phyloP scores from a whole-genome alignment of 2,113 vertebrate species.

The Gulo gulo region DNA sequence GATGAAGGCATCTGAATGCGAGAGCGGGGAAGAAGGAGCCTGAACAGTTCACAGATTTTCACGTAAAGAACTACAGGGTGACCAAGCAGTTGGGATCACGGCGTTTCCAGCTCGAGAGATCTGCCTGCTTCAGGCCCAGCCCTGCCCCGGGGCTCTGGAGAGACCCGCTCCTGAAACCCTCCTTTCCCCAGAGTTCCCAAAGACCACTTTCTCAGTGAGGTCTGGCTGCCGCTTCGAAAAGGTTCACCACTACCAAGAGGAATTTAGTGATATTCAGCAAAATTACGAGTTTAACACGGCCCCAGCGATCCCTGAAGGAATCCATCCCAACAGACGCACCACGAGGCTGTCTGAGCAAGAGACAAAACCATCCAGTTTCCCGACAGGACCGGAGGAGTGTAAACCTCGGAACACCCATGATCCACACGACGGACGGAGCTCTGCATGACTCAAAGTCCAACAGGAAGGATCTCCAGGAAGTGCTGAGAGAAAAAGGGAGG shows the following conservation, averaged over 20 bases:
- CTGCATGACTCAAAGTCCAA: neutral
- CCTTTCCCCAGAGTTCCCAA: neutral
- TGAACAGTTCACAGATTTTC: neutral
- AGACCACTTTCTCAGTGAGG: neutral
- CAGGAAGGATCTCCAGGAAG: neutral
- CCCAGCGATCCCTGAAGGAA: neutral
- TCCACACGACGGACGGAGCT: fast-evolving
- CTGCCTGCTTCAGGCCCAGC: fast-evolving
- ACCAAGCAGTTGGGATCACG: no score
- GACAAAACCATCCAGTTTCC: neutral
- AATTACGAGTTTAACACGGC: no score
- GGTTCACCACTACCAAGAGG: neutral
- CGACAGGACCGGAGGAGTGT: neutral
- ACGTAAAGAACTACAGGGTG: neutral
- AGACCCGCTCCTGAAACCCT: fast-evolving
- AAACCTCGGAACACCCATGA: fast-evolving
- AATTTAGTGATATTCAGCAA: neutral
- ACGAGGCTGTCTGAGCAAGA: neutral
- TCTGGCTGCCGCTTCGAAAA: neutral
- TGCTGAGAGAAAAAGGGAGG: fast-evolving
- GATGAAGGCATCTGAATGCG: neutral
- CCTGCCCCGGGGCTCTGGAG: neutral
- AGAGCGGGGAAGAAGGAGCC: neutral
- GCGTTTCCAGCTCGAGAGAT: neutral
- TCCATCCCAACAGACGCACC: no score